Evolutionary conservation across 2,888 invertebrate genomes (phyloP), one percentile per base, ranked within the genome.

Genomic region (Drosophila paracracens): DNA sequence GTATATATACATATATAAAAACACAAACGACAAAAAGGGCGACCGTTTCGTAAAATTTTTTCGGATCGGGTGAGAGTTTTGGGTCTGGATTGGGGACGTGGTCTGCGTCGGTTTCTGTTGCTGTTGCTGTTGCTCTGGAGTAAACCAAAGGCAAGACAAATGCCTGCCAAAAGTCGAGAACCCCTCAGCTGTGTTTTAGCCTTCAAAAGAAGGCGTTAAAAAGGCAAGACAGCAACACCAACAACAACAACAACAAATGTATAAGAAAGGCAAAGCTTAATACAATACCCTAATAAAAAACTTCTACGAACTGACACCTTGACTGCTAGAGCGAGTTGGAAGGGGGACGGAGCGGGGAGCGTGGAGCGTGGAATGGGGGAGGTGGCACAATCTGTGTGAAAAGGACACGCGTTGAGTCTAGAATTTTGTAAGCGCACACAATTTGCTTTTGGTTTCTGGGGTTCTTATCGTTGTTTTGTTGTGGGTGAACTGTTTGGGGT

Each of bases 121-220:
- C 33, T 29, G 13, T n/a, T 18, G 38, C n/a, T 40, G 40, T 40
- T 43, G 43, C 46, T n/a, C n/a, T 16, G 33, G 46, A 7, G 36
- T 40, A 43, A 43, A 29, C 31, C 61, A 25, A 51, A 18, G 59
- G 59, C 52, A 79, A 79, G 79, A 79, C 76, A 79, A 79, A 76
- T 73, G 79, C 72, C 79, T 56, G 68, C 51, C 63, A 71, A 74
- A 74, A 77, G 80, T 74, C 77, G 52, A 67, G 63, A 43, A 43
- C 56, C 51, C 56, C 36, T 38, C 27, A 69, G 35, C 58, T 50
- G 63, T 16, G 35, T 31, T 36, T 58, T 38, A 29, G 68, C 63
- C 61, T 67, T 61, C 58, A 74, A 76, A 75, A 62, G 78, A 61
- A 75, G 69, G 70, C 76, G 76, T 74, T 74, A 76, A 82, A 82